A percentile compares a stretch with the other conserved stretches of the same genome.
phyloP scores from a whole-genome alignment of 2,113 vertebrate species.

The Nerophis lumbriciformis region DNA sequence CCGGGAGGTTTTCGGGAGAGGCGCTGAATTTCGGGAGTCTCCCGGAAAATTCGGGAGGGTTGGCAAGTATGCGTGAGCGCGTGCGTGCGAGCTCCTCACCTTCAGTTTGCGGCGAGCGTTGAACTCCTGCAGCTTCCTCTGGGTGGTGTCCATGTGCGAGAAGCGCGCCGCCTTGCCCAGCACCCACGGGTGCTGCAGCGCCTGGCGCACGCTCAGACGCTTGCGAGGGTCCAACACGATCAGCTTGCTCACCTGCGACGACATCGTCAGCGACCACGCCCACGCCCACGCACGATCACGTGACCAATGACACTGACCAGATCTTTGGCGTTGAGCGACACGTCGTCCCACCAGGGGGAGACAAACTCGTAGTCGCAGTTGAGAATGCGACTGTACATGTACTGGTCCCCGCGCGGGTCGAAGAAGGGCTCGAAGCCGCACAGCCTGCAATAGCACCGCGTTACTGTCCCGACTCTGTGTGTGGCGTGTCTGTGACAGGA shows the following conservation, averaged over 20 bases:
- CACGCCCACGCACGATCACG: too few relatives aligned
- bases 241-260: constrained; percentile 78
- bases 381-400: constrained; percentile 84
- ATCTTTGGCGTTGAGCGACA: constrained; percentile 80
- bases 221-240: constrained; percentile 80
- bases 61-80: too few relatives aligned
- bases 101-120: constrained; percentile 85
- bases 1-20: too few relatives aligned
- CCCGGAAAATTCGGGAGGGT: too few relatives aligned
- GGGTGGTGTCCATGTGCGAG: constrained; percentile 87
- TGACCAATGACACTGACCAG: constrained; percentile 63
- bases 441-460: constrained; percentile 58
- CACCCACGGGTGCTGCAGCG: constrained; percentile 84
- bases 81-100: constrained; percentile 50
- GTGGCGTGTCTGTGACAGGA: not conserved
- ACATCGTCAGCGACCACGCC: not conserved
- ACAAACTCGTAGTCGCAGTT: constrained; percentile 83
- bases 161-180: constrained; percentile 81
- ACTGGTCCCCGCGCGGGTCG: constrained; percentile 82
- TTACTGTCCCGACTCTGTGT: not conserved
- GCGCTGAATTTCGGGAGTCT: too few relatives aligned
- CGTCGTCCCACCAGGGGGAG: constrained; percentile 81
- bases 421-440: constrained; percentile 92
- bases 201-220: constrained; percentile 76
- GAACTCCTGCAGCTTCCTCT: constrained; percentile 86